Base-by-base conservation (phyloP, 2,888 invertebrate species). In the Myopa testacea region DNA sequence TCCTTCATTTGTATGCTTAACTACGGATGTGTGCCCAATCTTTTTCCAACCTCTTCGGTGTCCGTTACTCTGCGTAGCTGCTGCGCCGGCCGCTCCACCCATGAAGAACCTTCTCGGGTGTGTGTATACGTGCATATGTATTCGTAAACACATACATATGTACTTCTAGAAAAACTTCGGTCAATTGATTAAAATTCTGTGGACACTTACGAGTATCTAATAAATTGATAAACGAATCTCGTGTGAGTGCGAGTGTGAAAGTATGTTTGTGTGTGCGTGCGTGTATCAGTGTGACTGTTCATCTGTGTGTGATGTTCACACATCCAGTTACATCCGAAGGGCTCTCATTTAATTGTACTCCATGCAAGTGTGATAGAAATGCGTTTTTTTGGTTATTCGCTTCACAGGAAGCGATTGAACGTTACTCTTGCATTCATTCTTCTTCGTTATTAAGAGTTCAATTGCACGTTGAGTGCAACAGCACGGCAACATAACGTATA, bases 101-200 rank as follows among this genome's bases (percentile, higher is more conserved):
- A 34, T n/a, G 45, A 40, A 38, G 16, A 3, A 4, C 14, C 4
- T 19, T 19, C 50, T 26, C 26, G 26, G 1, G 26, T 26, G 26
- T 26, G 26, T 26, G 26, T 26, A 26, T 26, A 26, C 26, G 26
- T 26, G 26, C 26, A 26, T 26, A 26, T 26, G 26, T 26, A 26
- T 1, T 26, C 26, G 26, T 1, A 1, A 26, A 26, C 26, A 26
- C 26, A 26, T 26, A 26, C 26, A 26, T 2, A 26, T 2, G 26
- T 26, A 26, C 26, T 1, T 26, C 26, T 26, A 26, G 26, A 52
- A 6, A 34, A 55, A 40, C 67, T 34, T 72, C 73, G 26, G 34
- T 45, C 14, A 45, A 19, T 52, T 63, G 73, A 65, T 74, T 74
- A 74, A 74, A 74, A 74, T 74, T 74, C 74, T 52, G 65, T 65